Percentiles rank a stretch among this genome's conserved stretches.
phyloP scores from a whole-genome alignment of 2,113 vertebrate species.

The Quiscalus mexicanus region DNA sequence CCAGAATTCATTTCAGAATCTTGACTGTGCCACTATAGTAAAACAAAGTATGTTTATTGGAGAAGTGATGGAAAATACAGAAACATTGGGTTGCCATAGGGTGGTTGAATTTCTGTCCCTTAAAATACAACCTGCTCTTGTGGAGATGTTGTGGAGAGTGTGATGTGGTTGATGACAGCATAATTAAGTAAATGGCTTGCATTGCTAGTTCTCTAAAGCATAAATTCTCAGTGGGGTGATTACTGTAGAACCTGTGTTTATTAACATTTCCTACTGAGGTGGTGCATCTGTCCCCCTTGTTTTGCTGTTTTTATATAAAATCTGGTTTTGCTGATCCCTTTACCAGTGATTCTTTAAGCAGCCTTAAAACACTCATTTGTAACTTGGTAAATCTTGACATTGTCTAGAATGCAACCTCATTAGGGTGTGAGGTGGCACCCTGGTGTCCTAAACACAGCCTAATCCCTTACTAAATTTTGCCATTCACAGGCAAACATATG shows the following conservation, averaged over 20 bases:
- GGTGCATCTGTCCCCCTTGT: not conserved
- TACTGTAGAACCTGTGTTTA: not conserved
- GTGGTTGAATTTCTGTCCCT: not conserved
- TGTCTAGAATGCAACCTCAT: not conserved
- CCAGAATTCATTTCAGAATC: not conserved
- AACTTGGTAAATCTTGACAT: not conserved
- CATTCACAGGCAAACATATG: not conserved
- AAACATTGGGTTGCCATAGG: not conserved
- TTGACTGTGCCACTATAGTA: not conserved
- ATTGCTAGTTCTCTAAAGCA: not conserved
- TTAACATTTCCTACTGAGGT: not conserved
- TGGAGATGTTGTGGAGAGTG: not conserved
- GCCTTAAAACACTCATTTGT: not conserved
- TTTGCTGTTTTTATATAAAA: not conserved
- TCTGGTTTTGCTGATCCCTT: not conserved
- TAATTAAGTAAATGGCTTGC: not conserved
- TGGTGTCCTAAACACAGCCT: not conserved
- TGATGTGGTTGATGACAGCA: not conserved
- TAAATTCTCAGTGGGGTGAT: not conserved
- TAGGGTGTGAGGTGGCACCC: not conserved
- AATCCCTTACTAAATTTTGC: not conserved
- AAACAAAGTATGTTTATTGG: not conserved
- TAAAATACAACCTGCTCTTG: not conserved
- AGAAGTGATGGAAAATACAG: not conserved
- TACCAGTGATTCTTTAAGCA: accelerated